Conservation (phyloP, 2,888 invertebrate genomes). For the Macaria notata region DNA sequence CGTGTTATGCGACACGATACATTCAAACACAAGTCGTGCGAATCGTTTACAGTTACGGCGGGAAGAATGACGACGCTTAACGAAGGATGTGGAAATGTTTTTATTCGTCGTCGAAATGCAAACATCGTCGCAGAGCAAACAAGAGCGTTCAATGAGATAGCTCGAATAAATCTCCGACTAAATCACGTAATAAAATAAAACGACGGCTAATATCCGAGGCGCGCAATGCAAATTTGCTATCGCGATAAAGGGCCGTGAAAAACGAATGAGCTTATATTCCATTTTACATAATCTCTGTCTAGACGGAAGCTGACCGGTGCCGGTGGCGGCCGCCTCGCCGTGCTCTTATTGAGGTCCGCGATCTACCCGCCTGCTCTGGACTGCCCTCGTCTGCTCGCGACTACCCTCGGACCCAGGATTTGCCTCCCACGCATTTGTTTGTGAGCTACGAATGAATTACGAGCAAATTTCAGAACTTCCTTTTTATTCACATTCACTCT, state of each 20-base stretch:
- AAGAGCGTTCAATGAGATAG: conserved; percentile 48
- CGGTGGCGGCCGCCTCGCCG: conserved; percentile 37
- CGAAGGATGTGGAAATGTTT: conserved; percentile 36
- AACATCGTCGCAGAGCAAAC: conserved; percentile 45
- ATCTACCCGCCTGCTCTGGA: conserved; percentile 32
- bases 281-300: conserved; percentile 78
- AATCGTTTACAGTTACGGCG: conserved; percentile 43
- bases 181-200: conserved; percentile 64
- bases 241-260: conserved; percentile 62
- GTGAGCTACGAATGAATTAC: conserved; percentile 55
- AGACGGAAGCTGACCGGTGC: conserved; percentile 67
- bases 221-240: conserved; percentile 58
- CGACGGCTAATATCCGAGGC: conserved; percentile 55
- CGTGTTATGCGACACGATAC: conserved; percentile 29
- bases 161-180: conserved; percentile 47
- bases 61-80: conserved; percentile 31
- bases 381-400: no score
- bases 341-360: conserved; percentile 51
- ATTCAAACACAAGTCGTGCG: conserved; percentile 33
- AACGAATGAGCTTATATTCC: conserved; percentile 65
- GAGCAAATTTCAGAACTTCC: conserved; percentile 56
- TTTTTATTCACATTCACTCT: conserved; percentile 7
- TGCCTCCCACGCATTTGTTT: conserved; percentile 57
- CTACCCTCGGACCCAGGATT: conserved; percentile 45
- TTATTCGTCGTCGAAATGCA: conserved; percentile 41